Evolutionary conservation across 2,797 vertebrate genomes (phyloP), one percentile per base, ranked within the genome.

Genomic region (Myoxocephalus aenaeus): DNA sequence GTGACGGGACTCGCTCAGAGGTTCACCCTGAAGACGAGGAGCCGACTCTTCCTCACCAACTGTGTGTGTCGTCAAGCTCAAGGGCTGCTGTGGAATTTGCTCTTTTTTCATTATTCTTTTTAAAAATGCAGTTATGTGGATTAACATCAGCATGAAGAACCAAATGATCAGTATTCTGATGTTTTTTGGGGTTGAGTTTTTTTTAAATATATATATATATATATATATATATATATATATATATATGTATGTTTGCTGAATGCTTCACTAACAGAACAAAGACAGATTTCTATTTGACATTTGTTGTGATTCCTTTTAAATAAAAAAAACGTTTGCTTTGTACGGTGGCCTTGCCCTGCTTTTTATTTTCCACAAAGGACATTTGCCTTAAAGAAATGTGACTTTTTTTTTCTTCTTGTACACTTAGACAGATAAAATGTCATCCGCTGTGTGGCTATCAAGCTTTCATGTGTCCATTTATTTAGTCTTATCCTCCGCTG

Each of bases 271-370:
- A 78, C 75, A 79, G 61, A 85, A 77, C 68, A 79, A 74, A 84
- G 58, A 73, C n/a, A 11, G 29, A 61, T 86, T 83, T 91, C 75
- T 78, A 80, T 88, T 81, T 73, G 72, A 81, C 70, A 83, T 86
- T 79, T 90, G 67, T 85, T 79, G 84, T 86, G 85, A 87, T 76
- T 86, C 25, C 44, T 89, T 92, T 90, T 44, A 85, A 91, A 91
- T 90, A 89, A 90, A 90, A 90, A 29, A 32, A 32, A 32, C 0
- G 0, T 87, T 86, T 90, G 75, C 86, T 91, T 90, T 83, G 65
- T 90, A 88, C 14, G 13, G 77, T 73, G 54, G 17, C 25, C 9
- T 70, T 12, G 9, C 17, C 32, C 44, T 72, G 8, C 53, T 40
- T 13, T 64, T 27, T 48, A 38, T 25, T 2, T 5, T 36, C 27